These are phyloP conservation scores for Nemotelus pantherinus DNA, from an alignment of 2,888 invertebrate species.

Conservation along the genomic window DNA sequence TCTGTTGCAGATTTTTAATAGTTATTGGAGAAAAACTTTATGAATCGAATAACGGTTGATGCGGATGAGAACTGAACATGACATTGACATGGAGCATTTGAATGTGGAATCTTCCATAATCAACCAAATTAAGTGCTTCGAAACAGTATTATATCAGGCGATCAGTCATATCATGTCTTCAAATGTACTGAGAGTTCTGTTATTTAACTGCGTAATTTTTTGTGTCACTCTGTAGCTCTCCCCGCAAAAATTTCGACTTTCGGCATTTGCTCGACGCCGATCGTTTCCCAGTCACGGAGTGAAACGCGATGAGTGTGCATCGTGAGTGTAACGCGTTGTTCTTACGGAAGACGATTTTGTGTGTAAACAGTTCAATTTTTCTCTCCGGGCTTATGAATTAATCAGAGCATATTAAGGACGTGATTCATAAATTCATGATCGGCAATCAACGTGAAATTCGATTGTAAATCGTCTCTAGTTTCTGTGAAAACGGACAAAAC, in stretches of 20 bases:
- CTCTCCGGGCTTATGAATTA: slow-evolving; percentile 26
- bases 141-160: too few species aligned
- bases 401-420: slow-evolving; percentile 15
- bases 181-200: too few species aligned
- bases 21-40: too few species aligned
- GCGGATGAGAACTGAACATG: too few species aligned
- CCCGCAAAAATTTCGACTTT: slow-evolving; percentile 41
- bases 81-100: too few species aligned
- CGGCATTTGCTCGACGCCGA: slow-evolving; percentile 50
- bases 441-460: background rate
- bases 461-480: background rate
- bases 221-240: slow-evolving; percentile 10
- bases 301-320: slow-evolving; percentile 61
- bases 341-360: slow-evolving; percentile 53
- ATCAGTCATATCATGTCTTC: too few species aligned
- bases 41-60: too few species aligned
- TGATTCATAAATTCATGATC: background rate
- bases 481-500: background rate
- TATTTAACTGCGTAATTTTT: background rate
- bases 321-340: slow-evolving; percentile 57
- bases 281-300: slow-evolving; percentile 60
- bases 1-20: too few species aligned
- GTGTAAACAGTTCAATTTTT: slow-evolving; percentile 43
- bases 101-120: too few species aligned
- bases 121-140: too few species aligned